Evolutionary conservation across 2,797 vertebrate species (phyloP).

Genomic region (Paedocypris micromegethes): DNA sequence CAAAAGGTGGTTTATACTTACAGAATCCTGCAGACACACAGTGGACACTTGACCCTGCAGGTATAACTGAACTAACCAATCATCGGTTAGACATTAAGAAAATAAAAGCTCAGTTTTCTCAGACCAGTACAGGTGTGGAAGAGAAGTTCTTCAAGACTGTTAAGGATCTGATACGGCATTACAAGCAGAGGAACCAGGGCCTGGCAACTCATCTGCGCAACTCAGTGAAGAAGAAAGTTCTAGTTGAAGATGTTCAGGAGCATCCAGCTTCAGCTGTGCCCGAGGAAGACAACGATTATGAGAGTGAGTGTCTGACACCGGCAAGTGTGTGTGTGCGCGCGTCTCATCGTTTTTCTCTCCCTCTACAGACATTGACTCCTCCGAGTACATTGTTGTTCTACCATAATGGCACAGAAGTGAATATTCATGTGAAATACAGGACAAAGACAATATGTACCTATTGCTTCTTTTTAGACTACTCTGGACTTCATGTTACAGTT

Average conservation of each 20-base stretch:
- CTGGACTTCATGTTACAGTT: no score
- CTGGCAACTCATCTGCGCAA: slow-evolving; percentile 53
- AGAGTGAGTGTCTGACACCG: slow-evolving; percentile 49
- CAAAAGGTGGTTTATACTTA: slow-evolving; percentile 64
- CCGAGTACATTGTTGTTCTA: no score
- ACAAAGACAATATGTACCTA: no score
- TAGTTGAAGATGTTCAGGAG: background rate
- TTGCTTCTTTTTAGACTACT: no score
- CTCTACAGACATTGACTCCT: no score
- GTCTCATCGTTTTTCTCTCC: no score
- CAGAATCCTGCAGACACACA: slow-evolving; percentile 57
- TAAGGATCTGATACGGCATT: slow-evolving; percentile 58
- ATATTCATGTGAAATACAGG: no score
- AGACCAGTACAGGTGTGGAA: slow-evolving; percentile 46
- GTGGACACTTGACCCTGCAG: slow-evolving; percentile 59
- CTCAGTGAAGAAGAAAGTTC: slow-evolving; percentile 53
- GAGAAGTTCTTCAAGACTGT: slow-evolving; percentile 56
- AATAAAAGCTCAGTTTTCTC: background rate
- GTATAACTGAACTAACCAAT: slow-evolving; percentile 45
- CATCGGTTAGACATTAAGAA: background rate
- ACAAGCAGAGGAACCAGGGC: slow-evolving; percentile 59
- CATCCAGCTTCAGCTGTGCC: background rate
- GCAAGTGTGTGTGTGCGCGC: no score
- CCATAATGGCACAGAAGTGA: no score
- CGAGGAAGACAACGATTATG: slow-evolving; percentile 44